These are phyloP conservation scores for Odobenus rosmarus DNA, from an alignment of 2,113 vertebrate species.

Conservation along the genomic window DNA sequence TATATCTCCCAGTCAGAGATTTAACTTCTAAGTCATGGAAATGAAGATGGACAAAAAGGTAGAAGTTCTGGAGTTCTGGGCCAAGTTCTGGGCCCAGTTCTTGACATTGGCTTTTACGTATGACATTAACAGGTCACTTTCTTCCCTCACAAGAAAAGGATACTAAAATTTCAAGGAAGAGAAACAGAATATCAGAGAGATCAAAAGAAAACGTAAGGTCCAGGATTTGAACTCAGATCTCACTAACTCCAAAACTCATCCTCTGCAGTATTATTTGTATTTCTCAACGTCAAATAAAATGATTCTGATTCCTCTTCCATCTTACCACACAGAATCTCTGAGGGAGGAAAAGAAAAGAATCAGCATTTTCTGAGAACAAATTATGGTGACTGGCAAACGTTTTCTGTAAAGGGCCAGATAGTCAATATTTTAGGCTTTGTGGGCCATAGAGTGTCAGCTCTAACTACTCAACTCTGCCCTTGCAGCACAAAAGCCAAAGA, in stretches of 20 bases:
- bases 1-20: background rate
- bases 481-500: constrained; percentile 17
- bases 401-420: background rate
- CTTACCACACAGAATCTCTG: background rate
- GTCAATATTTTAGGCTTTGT: background rate
- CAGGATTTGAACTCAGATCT: background rate
- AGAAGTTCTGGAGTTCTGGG: background rate
- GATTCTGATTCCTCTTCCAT: background rate
- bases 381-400: background rate
- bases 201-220: background rate
- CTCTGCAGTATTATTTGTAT: background rate
- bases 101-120: background rate
- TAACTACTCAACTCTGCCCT: background rate
- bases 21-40: background rate
- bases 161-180: constrained; percentile 9
- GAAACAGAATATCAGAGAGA: background rate
- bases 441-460: background rate
- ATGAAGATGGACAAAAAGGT: background rate
- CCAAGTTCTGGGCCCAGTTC: background rate
- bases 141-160: background rate
- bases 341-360: background rate
- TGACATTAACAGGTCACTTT: background rate
- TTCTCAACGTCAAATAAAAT: background rate
- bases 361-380: background rate
- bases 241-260: background rate